A percentile compares a stretch with the other conserved stretches of the same genome.
Evolutionary conservation across 2,797 vertebrate genomes (phyloP).

Genomic region (Poeciliopsis turneri): DNA sequence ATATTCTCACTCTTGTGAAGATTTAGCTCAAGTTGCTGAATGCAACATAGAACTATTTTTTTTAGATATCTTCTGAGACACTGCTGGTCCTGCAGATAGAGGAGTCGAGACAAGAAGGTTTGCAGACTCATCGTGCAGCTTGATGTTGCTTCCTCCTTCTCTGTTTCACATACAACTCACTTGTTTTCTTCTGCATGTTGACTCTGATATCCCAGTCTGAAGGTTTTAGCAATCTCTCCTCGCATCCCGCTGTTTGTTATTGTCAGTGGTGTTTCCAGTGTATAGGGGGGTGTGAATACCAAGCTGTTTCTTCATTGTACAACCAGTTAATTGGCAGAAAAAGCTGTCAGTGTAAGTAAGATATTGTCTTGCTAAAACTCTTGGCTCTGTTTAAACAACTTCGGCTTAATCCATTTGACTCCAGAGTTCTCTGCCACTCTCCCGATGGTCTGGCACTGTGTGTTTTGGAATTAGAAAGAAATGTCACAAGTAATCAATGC

Average conservation of each 20-base stretch:
- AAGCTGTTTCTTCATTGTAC: neutral
- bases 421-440: neutral
- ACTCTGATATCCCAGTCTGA: constrained; percentile 42
- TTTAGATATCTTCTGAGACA: neutral
- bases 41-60: neutral
- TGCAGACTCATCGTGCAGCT: neutral
- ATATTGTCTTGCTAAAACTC: neutral
- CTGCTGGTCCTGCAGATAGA: constrained; percentile 26
- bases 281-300: neutral
- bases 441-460: too few species aligned
- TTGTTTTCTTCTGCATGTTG: constrained; percentile 49
- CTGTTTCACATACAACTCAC: constrained; percentile 34
- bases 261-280: neutral
- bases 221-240: constrained; percentile 31
- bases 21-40: neutral
- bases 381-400: neutral
- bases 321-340: neutral
- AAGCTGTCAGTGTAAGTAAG: neutral
- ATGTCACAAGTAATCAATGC: neutral
- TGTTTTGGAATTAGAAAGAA: neutral
- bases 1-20: neutral
- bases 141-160: constrained; percentile 16
- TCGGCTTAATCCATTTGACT: neutral
- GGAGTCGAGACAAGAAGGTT: constrained; percentile 14
- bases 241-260: constrained; percentile 18